Percentiles rank a stretch among this genome's conserved stretches.
These are phyloP conservation scores for Zygaena filipendulae DNA, from an alignment of 2,888 invertebrate genomes.

Conservation along the genomic window DNA sequence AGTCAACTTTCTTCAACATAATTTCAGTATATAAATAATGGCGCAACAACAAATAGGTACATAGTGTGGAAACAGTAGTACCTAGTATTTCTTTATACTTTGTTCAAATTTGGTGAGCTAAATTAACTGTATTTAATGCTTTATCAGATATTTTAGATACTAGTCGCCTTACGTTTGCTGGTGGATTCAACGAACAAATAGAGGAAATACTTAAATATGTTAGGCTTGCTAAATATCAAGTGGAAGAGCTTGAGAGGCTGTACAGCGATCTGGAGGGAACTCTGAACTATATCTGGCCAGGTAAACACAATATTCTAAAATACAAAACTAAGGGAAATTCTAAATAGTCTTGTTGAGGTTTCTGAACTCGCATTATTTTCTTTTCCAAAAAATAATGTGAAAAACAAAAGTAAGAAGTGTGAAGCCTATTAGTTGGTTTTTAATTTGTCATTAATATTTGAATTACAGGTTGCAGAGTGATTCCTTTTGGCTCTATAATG, in stretches of 20 bases:
- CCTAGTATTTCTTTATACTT: no score
- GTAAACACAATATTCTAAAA: slow-evolving; percentile 10
- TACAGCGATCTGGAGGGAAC: slow-evolving; percentile 32
- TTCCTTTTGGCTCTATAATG: slow-evolving; percentile 79
- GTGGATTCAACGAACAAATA: slow-evolving; percentile 47
- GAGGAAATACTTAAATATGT: slow-evolving; percentile 30
- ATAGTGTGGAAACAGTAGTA: no score
- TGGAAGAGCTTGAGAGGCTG: slow-evolving; percentile 31
- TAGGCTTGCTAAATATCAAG: slow-evolving; percentile 31
- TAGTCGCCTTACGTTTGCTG: no score
- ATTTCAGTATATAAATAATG: no score
- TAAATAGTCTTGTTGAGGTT: not conserved
- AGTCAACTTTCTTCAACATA: no score
- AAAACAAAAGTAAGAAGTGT: not conserved
- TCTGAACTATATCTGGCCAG: slow-evolving; percentile 27
- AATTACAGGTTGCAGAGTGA: slow-evolving; percentile 36
- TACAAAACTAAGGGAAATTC: not conserved
- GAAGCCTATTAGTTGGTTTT: not conserved
- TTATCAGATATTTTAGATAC: no score
- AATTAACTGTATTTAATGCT: no score
- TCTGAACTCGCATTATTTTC: no score
- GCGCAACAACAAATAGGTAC: no score
- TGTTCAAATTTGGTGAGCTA: no score
- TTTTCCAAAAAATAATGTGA: slow-evolving; percentile 3
- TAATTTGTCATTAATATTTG: slow-evolving; percentile 5